Conservation (phyloP, 1,140 invertebrate genomes). For the Subanguina moxae region DNA sequence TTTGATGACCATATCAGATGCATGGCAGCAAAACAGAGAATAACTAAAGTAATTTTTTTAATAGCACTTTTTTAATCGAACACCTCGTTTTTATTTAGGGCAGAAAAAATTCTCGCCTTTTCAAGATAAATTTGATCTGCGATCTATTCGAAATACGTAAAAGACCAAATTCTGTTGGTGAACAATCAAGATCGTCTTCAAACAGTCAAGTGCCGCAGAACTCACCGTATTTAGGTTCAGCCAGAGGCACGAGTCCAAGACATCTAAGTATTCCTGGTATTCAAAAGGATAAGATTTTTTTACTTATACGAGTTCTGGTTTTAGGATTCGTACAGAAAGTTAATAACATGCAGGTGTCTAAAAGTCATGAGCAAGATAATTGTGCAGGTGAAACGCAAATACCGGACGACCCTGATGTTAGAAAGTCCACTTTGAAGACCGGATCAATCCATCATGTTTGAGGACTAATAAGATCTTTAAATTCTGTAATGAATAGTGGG, state of each 20-base stretch:
- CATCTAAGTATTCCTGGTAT: too few species aligned
- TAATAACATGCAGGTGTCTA: not conserved
- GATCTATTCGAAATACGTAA: conserved; percentile 70
- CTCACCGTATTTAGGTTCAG: not conserved
- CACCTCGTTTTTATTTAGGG: conserved; percentile 64
- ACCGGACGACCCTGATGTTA: not conserved
- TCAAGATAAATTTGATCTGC: conserved; percentile 91
- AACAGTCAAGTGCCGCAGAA: not conserved
- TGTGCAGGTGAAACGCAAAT: not conserved
- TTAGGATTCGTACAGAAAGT: not conserved
- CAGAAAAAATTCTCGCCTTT: conserved; percentile 84
- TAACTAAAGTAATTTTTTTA: conserved; percentile 70
- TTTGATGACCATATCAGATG: conserved; percentile 98
- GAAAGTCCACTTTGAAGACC: not conserved
- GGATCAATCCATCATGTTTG: conserved; percentile 5
- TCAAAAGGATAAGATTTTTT: too few species aligned
- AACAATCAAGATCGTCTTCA: conserved; percentile 5
- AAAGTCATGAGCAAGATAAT: not conserved
- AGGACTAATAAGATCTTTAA: too few species aligned
- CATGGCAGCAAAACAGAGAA: conserved; percentile 69
- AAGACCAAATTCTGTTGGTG: not conserved
- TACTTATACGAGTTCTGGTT: too few species aligned
- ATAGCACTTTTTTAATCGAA: conserved; percentile 15
- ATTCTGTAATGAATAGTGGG: too few species aligned
- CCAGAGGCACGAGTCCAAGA: not conserved